Evolutionary conservation across 2,797 vertebrate genomes (phyloP).

Genomic region (Myotis findleyi): DNA sequence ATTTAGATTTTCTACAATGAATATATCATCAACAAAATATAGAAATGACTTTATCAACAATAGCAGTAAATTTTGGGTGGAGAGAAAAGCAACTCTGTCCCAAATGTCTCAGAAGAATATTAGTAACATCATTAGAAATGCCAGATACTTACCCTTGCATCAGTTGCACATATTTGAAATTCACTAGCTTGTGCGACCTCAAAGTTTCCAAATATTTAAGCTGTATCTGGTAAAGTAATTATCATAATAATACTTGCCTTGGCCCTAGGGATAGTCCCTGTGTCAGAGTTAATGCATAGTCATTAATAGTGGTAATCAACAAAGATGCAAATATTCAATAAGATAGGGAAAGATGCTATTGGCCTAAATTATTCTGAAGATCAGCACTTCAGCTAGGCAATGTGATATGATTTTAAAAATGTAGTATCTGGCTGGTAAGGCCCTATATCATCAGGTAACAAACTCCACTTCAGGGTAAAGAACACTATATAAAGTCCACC

Average conservation of each 20-base stretch:
- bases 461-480: background rate
- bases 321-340: slow-evolving; percentile 27
- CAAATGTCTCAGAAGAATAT: background rate
- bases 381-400: background rate
- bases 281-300: slow-evolving; percentile 25
- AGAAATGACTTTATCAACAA: slow-evolving; percentile 5
- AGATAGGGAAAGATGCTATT: background rate
- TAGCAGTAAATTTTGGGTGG: background rate
- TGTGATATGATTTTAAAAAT: background rate
- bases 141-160: background rate
- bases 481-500: background rate
- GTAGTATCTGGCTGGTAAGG: background rate
- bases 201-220: slow-evolving; percentile 22
- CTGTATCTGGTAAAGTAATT: background rate
- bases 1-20: slow-evolving; percentile 33
- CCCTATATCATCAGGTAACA: background rate
- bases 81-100: background rate
- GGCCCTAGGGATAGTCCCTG: background rate
- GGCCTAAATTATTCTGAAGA: slow-evolving; percentile 10
- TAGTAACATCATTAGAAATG: background rate
- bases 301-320: slow-evolving; percentile 38
- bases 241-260: slow-evolving; percentile 2
- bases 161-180: background rate
- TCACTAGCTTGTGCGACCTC: background rate
- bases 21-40: slow-evolving; percentile 23